Evolutionary conservation across 1,140 invertebrate genomes (phyloP).

Genomic region (Neodiprion lecontei): DNA sequence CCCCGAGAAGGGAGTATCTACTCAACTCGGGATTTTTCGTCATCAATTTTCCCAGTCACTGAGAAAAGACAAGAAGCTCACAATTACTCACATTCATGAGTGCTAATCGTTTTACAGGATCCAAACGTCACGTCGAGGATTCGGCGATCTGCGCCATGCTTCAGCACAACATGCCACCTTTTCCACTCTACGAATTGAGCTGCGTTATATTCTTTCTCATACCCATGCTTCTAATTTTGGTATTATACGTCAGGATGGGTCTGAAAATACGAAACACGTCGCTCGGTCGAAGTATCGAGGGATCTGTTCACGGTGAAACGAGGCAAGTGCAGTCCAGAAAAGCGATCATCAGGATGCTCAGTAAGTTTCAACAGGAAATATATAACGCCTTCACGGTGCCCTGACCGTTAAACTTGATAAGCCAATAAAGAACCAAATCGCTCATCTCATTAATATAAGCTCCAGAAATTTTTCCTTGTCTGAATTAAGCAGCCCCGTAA

Average conservation of each 20-base stretch:
- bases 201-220: conserved; percentile 81
- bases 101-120: conserved; percentile 34
- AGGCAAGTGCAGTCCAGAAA: conserved; percentile 72
- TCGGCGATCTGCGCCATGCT: conserved; percentile 81
- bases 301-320: conserved; percentile 71
- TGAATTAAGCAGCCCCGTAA: no score
- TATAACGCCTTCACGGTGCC: no score
- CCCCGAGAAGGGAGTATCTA: no score
- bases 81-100: neutral
- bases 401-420: no score
- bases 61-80: neutral
- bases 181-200: conserved; percentile 80
- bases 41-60: neutral
- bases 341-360: conserved; percentile 80
- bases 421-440: no score
- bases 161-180: conserved; percentile 64
- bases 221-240: conserved; percentile 78
- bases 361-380: conserved; percentile 58
- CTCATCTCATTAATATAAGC: no score
- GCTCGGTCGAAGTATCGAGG: conserved; percentile 62
- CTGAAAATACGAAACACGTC: conserved; percentile 66
- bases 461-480: no score
- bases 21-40: neutral
- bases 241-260: conserved; percentile 80
- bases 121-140: conserved; percentile 60